Evolutionary conservation across 1,140 invertebrate genomes (phyloP), one percentile per base, ranked within the genome.

Genomic region (Rhopalosiphum padi): DNA sequence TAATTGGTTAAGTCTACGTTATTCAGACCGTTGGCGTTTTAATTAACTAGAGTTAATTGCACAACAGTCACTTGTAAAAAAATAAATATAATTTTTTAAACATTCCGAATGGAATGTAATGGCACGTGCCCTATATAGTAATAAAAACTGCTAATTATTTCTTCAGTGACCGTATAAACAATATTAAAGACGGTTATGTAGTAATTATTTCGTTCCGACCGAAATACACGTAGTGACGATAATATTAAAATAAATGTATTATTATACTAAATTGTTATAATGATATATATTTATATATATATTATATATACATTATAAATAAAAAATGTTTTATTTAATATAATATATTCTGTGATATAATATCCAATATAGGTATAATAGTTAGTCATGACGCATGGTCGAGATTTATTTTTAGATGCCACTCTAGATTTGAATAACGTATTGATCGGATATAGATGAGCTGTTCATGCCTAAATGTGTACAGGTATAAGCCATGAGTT

Each of bases 41-140:
- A 87, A 87, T 87, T 87, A 87, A 87, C 46, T 87, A 87, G 15
- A 87, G 25, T 87, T 87, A 87, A 48, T 48, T 87, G 86, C 86
- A n/a, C 86, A 48, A n/a, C 30, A 87, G 85, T 46, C 85, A 46
- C 43, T 87, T 46, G 15, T 23, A 87, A 87, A 87, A 87, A 46
- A n/a, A 46, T 22, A 41, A 48, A 7, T 18, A 86, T 15, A 86
- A 46, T 85, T 85, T 90, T 51, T 85, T 43, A 43, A 41, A 25
- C 82, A 25, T 43, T 43, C 23, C 9, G 23, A 85, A 85, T 43
- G 41, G 43, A 85, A 41, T 43, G 23, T 25, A 25, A 37, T 43
- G 41, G 37, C 41, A 68, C 23, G 37, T 15, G 41, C 43, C 37
- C 23, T 85, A 43, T 43, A 85, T 25, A 89, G 46, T 1, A 18